A percentile compares a stretch with the other conserved stretches of the same genome.
Conservation (phyloP, 2,113 vertebrate species). For the Syrmaticus mikado region DNA sequence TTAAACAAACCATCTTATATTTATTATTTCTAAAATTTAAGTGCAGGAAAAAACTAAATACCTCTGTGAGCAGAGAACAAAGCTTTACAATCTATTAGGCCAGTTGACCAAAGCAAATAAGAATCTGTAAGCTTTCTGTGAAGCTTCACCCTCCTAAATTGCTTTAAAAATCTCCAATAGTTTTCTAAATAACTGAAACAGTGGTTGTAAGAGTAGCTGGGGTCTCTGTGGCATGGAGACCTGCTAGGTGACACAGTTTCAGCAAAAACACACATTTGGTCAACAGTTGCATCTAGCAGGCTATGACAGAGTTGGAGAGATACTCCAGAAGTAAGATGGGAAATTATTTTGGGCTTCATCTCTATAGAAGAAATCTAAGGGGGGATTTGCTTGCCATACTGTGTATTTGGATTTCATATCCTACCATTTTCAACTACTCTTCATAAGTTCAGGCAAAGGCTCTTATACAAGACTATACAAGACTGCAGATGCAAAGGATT, state of each 20-base stretch:
- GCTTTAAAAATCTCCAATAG: not conserved
- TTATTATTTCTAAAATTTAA: not conserved
- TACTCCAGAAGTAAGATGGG: not conserved
- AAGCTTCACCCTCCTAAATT: too few relatives aligned
- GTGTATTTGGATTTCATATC: not conserved
- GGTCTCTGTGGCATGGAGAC: not conserved
- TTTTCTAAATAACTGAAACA: not conserved
- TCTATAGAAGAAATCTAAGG: not conserved
- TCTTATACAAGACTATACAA: not conserved
- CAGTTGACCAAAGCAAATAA: not conserved
- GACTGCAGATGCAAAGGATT: not conserved
- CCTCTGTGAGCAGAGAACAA: not conserved
- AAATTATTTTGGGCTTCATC: not conserved
- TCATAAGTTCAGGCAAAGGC: not conserved
- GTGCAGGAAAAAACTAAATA: not conserved
- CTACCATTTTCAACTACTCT: not conserved
- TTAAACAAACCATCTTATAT: not conserved
- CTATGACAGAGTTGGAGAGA: not conserved
- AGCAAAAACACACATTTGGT: not conserved
- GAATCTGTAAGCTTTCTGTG: too few relatives aligned
- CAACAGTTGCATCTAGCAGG: not conserved
- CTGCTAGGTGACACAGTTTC: not conserved
- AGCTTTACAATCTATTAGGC: not conserved
- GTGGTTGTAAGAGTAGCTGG: not conserved
- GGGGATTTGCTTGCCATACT: not conserved